Evolutionary conservation across 2,888 invertebrate genomes (phyloP).

Genomic region (Eilema griseolum): DNA sequence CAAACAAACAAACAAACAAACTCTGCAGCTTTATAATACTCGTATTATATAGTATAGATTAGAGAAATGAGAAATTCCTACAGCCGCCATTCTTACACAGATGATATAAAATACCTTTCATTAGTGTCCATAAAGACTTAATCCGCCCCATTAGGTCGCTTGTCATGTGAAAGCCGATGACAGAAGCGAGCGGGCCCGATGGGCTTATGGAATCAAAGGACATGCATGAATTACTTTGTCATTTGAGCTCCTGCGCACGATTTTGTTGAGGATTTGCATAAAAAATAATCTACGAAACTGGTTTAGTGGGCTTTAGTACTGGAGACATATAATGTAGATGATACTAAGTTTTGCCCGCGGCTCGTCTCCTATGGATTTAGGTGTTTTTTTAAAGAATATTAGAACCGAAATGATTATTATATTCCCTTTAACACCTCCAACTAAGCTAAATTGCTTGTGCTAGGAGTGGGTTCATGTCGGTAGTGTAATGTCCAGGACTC

Average conservation of each 20-base stretch:
- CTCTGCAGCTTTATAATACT: no score
- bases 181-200: conserved; percentile 37
- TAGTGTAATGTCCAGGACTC: no score
- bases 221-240: conserved; percentile 15
- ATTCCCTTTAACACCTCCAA: no score
- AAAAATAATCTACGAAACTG: background rate
- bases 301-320: background rate
- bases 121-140: conserved; percentile 28
- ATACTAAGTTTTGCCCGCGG: no score
- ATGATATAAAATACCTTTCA: conserved; percentile 23
- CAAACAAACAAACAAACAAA: no score
- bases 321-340: background rate
- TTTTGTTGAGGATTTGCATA: background rate
- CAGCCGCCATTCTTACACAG: background rate
- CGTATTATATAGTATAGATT: no score
- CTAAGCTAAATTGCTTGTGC: no score
- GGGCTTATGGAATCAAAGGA: conserved; percentile 15
- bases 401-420: no score
- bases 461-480: no score
- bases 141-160: conserved; percentile 40
- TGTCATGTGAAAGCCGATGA: conserved; percentile 27
- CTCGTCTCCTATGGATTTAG: no score
- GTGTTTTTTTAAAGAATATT: no score
- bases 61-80: no score
- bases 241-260: conserved; percentile 17